A percentile compares a stretch with the other conserved stretches of the same genome.
phyloP scores from a whole-genome alignment of 2,888 invertebrate species.

The Sminthurinus aureus region DNA sequence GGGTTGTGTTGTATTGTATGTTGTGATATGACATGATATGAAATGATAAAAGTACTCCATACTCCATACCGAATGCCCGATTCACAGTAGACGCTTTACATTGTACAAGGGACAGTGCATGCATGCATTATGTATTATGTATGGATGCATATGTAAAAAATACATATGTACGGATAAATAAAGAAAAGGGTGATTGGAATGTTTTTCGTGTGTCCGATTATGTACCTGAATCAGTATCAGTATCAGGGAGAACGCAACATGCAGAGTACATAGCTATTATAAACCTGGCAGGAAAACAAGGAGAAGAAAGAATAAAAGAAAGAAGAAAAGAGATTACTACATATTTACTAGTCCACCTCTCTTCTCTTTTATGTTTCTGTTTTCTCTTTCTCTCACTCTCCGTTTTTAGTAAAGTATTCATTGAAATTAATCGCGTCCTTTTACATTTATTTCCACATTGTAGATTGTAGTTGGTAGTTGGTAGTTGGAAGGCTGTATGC shows the following conservation, averaged over 20 bases:
- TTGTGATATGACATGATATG: background rate
- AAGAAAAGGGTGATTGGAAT: conserved; percentile 36
- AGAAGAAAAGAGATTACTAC: no score
- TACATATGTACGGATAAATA: background rate
- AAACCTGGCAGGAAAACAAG: background rate
- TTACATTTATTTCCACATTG: conserved; percentile 15
- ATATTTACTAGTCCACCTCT: conserved; percentile 35
- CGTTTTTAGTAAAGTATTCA: conserved; percentile 37
- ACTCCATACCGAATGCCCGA: no score
- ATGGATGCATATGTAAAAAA: background rate
- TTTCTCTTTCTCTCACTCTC: no score
- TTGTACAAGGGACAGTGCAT: background rate
- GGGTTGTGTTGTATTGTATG: background rate
- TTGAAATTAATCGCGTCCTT: conserved; percentile 35
- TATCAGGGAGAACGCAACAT: background rate
- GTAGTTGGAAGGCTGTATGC: no score
- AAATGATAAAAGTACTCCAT: no score
- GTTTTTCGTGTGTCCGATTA: conserved; percentile 37
- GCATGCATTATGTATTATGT: background rate
- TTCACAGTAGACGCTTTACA: no score
- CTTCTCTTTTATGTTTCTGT: conserved; percentile 20
- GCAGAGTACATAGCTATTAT: no score
- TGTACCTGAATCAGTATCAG: conserved; percentile 27
- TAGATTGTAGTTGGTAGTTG: no score
- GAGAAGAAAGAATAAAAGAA: conserved; percentile 18